A percentile compares a stretch with the other conserved stretches of the same genome.
Conservation (phyloP, 2,888 invertebrate genomes). For the Callimorpha dominula region DNA sequence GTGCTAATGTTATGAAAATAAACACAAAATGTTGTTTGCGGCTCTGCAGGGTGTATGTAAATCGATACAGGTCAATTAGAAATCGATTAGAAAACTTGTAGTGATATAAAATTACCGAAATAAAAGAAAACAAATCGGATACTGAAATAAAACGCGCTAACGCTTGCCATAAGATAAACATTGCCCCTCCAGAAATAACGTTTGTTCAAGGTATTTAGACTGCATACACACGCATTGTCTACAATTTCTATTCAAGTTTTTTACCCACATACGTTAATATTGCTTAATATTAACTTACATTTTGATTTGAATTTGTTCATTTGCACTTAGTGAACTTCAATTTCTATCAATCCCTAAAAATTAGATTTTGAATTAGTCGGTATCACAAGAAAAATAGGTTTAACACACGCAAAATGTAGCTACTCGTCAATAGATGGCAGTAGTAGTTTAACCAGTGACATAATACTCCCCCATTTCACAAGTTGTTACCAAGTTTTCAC, state of each 20-base stretch:
- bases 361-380: not conserved
- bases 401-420: conserved; percentile 38
- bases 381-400: not conserved
- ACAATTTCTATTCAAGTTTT: conserved; percentile 57
- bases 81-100: conserved; percentile 63
- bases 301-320: not conserved
- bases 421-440: conserved; percentile 78
- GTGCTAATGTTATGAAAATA: conserved; percentile 35
- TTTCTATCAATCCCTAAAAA: not conserved
- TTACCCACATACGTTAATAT: conserved; percentile 33
- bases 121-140: conserved; percentile 76
- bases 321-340: not conserved
- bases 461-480: conserved; percentile 48
- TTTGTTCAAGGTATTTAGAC: conserved; percentile 68
- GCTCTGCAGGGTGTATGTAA: conserved; percentile 27
- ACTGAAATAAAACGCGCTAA: conserved; percentile 75
- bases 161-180: conserved; percentile 75
- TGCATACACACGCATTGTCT: conserved; percentile 67
- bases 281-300: conserved; percentile 7
- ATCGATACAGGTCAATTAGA: conserved; percentile 58
- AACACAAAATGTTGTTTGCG: conserved; percentile 36
- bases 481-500: conserved; percentile 62
- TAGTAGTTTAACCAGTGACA: conserved; percentile 40
- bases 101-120: conserved; percentile 76
- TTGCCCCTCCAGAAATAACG: conserved; percentile 74